These are phyloP conservation scores for Chaetophractus vellerosus DNA, from an alignment of 2,797 vertebrate species.

Conservation along the genomic window DNA sequence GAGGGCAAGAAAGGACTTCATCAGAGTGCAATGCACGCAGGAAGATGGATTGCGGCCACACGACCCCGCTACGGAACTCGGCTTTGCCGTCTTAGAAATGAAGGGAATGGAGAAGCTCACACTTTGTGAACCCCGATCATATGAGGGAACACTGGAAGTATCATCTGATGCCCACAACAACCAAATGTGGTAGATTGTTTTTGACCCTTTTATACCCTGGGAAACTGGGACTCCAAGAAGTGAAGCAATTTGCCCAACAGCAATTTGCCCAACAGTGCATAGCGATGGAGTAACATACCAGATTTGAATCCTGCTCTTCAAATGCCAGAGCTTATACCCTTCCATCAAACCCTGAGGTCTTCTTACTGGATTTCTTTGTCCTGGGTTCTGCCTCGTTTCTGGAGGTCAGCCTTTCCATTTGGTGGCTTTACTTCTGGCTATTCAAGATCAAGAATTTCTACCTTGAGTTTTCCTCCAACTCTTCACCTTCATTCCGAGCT, in stretches of 20 bases:
- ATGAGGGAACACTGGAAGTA: background rate
- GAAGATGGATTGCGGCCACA: conserved; percentile 3
- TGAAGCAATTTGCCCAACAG: background rate
- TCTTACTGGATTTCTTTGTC: background rate
- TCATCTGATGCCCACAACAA: background rate
- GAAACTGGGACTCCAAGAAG: background rate
- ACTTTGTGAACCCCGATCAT: background rate
- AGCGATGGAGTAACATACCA: background rate
- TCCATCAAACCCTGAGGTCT: background rate
- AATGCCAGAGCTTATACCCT: background rate
- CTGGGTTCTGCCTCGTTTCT: background rate
- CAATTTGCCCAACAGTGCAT: fast-evolving
- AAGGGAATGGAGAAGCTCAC: background rate
- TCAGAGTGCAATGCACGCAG: background rate
- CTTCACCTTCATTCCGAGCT: background rate
- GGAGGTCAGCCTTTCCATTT: background rate
- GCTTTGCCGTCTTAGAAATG: conserved; percentile 2
- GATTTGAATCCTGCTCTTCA: background rate
- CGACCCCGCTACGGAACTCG: background rate
- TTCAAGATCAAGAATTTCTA: background rate
- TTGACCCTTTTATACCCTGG: background rate
- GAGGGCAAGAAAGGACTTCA: conserved; percentile 67
- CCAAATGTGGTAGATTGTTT: background rate
- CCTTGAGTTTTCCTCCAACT: background rate
- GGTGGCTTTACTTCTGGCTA: background rate